phyloP scores from a whole-genome alignment of 2,888 invertebrate genomes.

The Conops quadrifasciatus region DNA sequence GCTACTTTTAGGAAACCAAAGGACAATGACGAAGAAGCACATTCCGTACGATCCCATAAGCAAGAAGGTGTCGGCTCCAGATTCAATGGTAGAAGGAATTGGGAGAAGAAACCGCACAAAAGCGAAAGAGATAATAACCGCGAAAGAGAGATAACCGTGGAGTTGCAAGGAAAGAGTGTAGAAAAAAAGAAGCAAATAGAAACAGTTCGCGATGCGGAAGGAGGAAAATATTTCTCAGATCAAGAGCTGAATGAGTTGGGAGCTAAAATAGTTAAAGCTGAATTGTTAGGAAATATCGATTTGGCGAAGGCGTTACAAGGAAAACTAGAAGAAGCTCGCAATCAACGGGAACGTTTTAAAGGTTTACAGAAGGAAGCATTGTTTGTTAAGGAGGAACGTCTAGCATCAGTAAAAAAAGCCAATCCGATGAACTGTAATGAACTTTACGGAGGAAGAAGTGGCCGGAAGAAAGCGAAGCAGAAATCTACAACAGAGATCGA shows the following conservation, averaged over 20 bases:
- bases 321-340: conserved; percentile 77
- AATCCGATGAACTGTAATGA: conserved; percentile 42
- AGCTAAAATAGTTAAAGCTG: conserved; percentile 92
- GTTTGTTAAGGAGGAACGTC: conserved; percentile 74
- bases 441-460: conserved; percentile 46
- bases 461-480: conserved; percentile 40
- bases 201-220: background rate
- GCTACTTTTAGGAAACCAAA: conserved; percentile 67
- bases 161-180: conserved; percentile 6
- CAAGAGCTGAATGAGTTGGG: conserved; percentile 90
- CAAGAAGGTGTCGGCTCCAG: conserved; percentile 36
- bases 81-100: conserved; percentile 28
- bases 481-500: too few species aligned
- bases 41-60: background rate
- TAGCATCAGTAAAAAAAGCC: conserved; percentile 68
- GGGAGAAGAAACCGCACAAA: conserved; percentile 40
- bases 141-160: background rate
- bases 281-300: conserved; percentile 85
- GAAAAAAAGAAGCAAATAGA: too few species aligned
- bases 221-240: conserved; percentile 70
- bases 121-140: background rate
- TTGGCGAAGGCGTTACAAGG: conserved; percentile 75
- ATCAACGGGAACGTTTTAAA: conserved; percentile 55
- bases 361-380: conserved; percentile 44
- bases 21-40: conserved; percentile 55